Base-by-base conservation (phyloP, 2,888 invertebrate species). In the Argynnis bischoffii region DNA sequence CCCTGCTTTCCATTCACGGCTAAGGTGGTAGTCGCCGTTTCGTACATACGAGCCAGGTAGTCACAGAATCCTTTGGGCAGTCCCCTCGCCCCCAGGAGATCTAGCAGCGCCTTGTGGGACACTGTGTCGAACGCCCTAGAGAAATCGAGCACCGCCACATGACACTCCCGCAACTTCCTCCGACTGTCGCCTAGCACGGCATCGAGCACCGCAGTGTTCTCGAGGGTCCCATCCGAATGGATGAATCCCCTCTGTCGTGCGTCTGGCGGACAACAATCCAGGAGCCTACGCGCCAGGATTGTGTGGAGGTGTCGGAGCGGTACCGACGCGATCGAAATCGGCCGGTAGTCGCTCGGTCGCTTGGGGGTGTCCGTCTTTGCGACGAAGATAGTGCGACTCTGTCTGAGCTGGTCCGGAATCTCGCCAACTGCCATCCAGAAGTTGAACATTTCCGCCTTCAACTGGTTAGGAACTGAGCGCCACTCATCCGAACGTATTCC, bases 51-150 rank as follows among this genome's bases (percentile, higher is more conserved):
- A 59, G 75, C 76, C 41, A 88, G 50, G 66, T 85, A 86, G 1
- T 73, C 64, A 11, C 77, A 72, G 21, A 86, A 77, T 0, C 59
- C 72, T 21, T 31, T 55, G 4, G 85, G 87, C 31, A 86, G 69
- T 6, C 83, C 87, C 48, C 79, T 75, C 6, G 69, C 69, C 26
- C 75, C 69, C 64, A 90, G 77, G 55, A 83, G 76, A 3, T 73
- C 74, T 47, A 73, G 60, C 1, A 87, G 73, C 1, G 80, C 81
- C 18, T 66, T 50, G 60, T 83, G 82, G 18, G 79, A 78, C 64
- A 83, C 77, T 0, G 70, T 88, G 18, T 18, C 88, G 72, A 86
- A 89, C 4, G 88, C 89, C 74, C 89, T 90, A 15, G 83, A 78
- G 41, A 90, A 81, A 73, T 90, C 89, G 31, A 90, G 74, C 50